These are phyloP conservation scores for Dermatemys mawii DNA, from an alignment of 2,113 vertebrate species.

Conservation along the genomic window DNA sequence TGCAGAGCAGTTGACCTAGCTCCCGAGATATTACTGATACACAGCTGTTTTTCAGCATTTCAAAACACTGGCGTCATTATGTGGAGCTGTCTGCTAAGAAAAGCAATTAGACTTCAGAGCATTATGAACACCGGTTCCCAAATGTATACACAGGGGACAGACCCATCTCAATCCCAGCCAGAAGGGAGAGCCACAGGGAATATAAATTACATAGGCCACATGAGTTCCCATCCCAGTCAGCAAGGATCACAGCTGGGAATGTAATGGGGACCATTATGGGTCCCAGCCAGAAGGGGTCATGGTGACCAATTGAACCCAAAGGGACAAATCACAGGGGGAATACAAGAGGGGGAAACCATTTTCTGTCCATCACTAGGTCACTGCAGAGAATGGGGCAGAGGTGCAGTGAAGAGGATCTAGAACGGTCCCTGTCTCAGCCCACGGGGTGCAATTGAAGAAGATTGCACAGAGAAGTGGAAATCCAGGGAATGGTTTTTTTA, in stretches of 20 bases:
- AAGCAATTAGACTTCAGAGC: conserved; percentile 33
- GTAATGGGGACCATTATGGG: background rate
- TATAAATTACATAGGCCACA: fast-evolving
- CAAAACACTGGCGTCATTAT: conserved; percentile 44
- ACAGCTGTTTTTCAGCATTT: conserved; percentile 49
- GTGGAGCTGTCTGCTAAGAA: conserved; percentile 22
- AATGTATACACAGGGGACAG: background rate
- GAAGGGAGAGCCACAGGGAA: background rate
- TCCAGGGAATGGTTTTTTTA: background rate
- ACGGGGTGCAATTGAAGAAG: background rate
- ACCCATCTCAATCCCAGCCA: background rate
- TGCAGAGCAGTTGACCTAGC: conserved; percentile 54
- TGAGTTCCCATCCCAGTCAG: background rate
- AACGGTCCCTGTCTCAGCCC: background rate
- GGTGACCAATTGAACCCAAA: background rate
- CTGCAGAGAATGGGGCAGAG: background rate
- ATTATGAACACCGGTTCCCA: background rate
- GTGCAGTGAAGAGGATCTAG: background rate
- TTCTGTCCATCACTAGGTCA: background rate
- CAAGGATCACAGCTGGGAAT: background rate
- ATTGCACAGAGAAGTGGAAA: background rate
- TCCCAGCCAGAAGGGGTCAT: fast-evolving
- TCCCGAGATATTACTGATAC: conserved; percentile 29
- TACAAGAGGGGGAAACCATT: background rate
- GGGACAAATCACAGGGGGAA: background rate